These are phyloP conservation scores for Pachypsylla venusta DNA, from an alignment of 1,140 invertebrate species.

Conservation along the genomic window DNA sequence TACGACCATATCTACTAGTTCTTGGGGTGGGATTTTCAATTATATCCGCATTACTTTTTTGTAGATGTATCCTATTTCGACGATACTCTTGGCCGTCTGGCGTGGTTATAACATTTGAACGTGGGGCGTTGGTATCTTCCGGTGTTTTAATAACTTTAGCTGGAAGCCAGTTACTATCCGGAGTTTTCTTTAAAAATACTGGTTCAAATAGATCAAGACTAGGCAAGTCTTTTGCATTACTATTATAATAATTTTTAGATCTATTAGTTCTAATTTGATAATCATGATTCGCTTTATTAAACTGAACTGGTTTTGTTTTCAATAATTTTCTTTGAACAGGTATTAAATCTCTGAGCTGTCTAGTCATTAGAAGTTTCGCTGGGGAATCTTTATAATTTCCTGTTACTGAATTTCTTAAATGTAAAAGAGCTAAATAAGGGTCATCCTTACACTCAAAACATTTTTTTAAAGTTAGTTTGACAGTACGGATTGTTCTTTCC, in stretches of 20 bases:
- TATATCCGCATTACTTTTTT: no score
- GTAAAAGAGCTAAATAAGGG: slow-evolving; percentile 8
- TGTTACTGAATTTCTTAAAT: slow-evolving; percentile 13
- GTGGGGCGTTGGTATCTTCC: no score
- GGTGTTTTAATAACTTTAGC: no score
- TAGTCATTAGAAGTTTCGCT: not conserved
- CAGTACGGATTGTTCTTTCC: slow-evolving; percentile 14
- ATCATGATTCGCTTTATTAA: not conserved
- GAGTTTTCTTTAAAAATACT: no score
- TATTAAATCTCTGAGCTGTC: not conserved
- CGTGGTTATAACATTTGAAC: no score
- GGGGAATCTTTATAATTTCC: slow-evolving; percentile 1
- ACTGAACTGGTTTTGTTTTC: no score
- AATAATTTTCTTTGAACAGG: not conserved
- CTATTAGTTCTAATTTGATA: not conserved
- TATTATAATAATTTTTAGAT: not conserved
- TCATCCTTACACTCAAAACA: not conserved
- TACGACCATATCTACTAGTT: no score
- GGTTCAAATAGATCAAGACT: no score
- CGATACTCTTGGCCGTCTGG: no score
- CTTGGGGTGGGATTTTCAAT: no score
- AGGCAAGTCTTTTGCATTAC: not conserved
- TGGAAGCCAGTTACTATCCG: no score
- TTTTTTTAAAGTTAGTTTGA: slow-evolving; percentile 17
- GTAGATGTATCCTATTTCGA: no score